Evolutionary conservation across 1,140 invertebrate genomes (phyloP).

Genomic region (Sycobia sp.): DNA sequence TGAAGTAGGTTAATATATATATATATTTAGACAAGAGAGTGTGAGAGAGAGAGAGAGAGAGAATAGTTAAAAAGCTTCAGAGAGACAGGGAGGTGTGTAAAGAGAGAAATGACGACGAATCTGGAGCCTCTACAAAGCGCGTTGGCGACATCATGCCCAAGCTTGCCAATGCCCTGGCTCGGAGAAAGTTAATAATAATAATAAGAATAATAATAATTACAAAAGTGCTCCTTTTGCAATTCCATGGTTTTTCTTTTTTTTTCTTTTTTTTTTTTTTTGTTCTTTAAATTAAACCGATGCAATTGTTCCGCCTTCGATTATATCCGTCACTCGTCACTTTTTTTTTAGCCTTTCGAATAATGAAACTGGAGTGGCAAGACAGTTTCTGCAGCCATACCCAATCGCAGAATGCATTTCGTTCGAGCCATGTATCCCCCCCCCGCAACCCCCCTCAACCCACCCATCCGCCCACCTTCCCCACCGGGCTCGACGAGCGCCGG

Average conservation of each 20-base stretch:
- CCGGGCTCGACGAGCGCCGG: no score
- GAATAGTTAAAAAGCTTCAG: slow-evolving; percentile 35
- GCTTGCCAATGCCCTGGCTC: slow-evolving; percentile 85
- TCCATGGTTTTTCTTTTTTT: slow-evolving; percentile 40
- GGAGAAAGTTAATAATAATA: slow-evolving; percentile 59
- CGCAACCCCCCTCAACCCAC: no score
- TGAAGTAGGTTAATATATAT: no score
- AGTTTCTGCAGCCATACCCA: slow-evolving; percentile 59
- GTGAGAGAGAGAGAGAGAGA: slow-evolving; percentile 24
- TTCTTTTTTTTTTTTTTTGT: slow-evolving; percentile 35
- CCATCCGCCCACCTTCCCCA: no score
- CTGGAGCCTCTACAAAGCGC: slow-evolving; percentile 51
- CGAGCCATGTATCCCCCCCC: no score
- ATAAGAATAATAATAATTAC: no score
- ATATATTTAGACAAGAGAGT: slow-evolving; percentile 16
- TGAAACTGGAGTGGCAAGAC: slow-evolving; percentile 46
- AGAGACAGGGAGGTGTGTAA: slow-evolving; percentile 37
- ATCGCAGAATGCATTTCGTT: slow-evolving; percentile 32
- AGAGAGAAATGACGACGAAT: slow-evolving; percentile 42
- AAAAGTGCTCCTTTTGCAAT: slow-evolving; percentile 59
- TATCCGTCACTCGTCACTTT: slow-evolving; percentile 29
- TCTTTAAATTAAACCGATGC: no score
- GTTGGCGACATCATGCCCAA: slow-evolving; percentile 64
- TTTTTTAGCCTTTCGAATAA: slow-evolving; percentile 40
- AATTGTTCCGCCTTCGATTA: slow-evolving; percentile 11